Evolutionary conservation across 2,113 vertebrate species (phyloP), one percentile per base, ranked within the genome.

Genomic region (Guaruba guarouba): DNA sequence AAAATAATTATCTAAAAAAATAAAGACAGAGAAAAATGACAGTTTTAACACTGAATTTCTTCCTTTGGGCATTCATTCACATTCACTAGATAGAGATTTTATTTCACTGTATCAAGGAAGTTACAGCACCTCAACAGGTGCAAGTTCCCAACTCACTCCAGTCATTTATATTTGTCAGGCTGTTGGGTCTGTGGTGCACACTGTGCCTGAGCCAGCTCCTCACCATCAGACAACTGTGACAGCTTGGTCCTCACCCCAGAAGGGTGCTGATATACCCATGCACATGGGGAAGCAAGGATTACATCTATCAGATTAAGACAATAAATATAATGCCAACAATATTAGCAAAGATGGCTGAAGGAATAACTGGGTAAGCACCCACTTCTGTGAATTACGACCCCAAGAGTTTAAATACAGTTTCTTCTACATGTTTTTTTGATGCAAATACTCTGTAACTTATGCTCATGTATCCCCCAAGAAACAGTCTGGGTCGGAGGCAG

Each of bases 381-480:
- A 7, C 35, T 15, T 27, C 23, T 6, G 4, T 2, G 3, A 73
- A 13, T 13, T 8, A 28, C 1, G 1, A 2, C 11, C 29, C 14
- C 28, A n/a, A 23, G 17, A 69, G 17, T 11, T 88, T 13, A 44
- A 86, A 88, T 15, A 5, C 24, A 41, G 11, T 3, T 76, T 35
- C 15, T 76, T 44, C 75, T 28, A 17, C 3, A 0, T 1, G 6
- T 1, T 54, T 52, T 25, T 64, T 59, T 1, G 1, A 11, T 1
- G 3, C 2, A 28, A 90, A 10, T 8, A 20, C n/a, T 71, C 48
- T 19, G 9, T 22, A 12, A 44, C 11, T 79, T 29, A 6, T 4
- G 27, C 33, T 69, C 8, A n/a, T 7, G 28, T 3, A 31, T 15
- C 10, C 17, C 55, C 12, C 16, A 7, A 24, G 5, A 54, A 66